A percentile compares a stretch with the other conserved stretches of the same genome.
These are phyloP conservation scores for Scaptomyza parva DNA, from an alignment of 2,888 invertebrate species.

Conservation along the genomic window DNA sequence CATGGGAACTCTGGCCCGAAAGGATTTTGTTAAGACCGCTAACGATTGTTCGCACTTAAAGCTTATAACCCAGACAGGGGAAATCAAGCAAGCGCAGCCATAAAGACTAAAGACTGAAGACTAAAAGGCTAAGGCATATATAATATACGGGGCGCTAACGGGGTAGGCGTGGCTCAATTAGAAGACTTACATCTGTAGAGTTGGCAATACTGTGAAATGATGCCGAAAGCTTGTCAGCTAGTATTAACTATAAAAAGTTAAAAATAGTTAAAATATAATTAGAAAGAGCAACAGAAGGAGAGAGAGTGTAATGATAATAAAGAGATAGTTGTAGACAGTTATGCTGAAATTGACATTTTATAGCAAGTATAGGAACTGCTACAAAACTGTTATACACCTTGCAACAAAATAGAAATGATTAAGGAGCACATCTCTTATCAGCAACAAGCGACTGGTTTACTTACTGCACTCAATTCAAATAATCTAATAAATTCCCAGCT, in stretches of 20 bases:
- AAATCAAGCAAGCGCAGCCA: background rate
- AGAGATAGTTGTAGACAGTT: slow-evolving; percentile 26
- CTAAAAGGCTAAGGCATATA: slow-evolving; percentile 8
- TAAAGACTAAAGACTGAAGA: slow-evolving; percentile 8
- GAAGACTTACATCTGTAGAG: slow-evolving; percentile 81
- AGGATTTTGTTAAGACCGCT: slow-evolving; percentile 33
- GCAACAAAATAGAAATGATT: slow-evolving; percentile 2
- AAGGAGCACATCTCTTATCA: background rate
- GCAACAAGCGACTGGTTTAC: slow-evolving; percentile 5
- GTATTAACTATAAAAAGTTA: slow-evolving; percentile 60
- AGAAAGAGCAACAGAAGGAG: too few relatives aligned
- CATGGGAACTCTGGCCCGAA: slow-evolving; percentile 23
- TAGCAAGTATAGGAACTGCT: background rate
- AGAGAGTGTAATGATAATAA: slow-evolving; percentile 4
- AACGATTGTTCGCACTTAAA: slow-evolving; percentile 60
- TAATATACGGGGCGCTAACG: background rate
- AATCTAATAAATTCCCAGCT: slow-evolving; percentile 9
- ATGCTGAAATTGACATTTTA: background rate
- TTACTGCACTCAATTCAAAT: slow-evolving; percentile 25
- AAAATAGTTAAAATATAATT: background rate
- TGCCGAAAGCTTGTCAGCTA: slow-evolving; percentile 78
- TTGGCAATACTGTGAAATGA: slow-evolving; percentile 79
- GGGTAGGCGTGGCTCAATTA: slow-evolving; percentile 18
- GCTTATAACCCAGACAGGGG: slow-evolving; percentile 16
- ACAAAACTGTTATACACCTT: background rate